Base-by-base conservation (phyloP, 2,113 vertebrate species). In the Labeo catla region DNA sequence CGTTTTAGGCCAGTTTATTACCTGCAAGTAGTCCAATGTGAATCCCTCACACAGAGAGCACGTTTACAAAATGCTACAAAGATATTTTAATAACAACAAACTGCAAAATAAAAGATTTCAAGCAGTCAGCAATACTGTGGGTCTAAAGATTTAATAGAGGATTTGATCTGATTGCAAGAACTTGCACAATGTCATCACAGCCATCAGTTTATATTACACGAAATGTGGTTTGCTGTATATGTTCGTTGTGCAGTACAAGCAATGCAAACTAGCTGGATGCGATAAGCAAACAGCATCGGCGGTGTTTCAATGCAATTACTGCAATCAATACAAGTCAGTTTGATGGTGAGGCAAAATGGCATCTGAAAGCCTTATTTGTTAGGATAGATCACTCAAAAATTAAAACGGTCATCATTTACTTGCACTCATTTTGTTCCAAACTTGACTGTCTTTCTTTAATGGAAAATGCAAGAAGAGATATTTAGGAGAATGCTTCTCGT, bases 101-200 rank as follows among this genome's bases (percentile, higher is more conserved):
- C 36, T 0, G n/a, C 16, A 9, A 80, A 65, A 65, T 49, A 11
- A 49, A 81, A 28, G 6, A 63, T 28, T 49, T 49, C 59, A 28
- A 34, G n/a, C n/a, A 49, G 3, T 79, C 50, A 11, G 76, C 76
- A 39, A 39, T 59, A 61, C 34, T 39, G 10, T 39, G 19, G 21
- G 39, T n/a, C 21, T 63, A 47, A 79, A 43, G 54, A 45, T 80
- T 61, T 23, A 23, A 34, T 65, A 49, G n/a, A 49, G 12, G 0
- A 47, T 81, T 81, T 49, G n/a, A 65, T 65, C 39, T 16, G 39
- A 6, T 65, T 45, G 59, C 45, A 65, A 81, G 65, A 57, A 50
- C 43, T 81, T 81, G 59, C 43, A 81, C 79, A 81, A 47, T 45
- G 16, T 81, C 43, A 81, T 23, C n/a, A 80, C 36, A 65, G n/a